Percentiles rank a stretch among this genome's conserved stretches.
phyloP scores from a whole-genome alignment of 1,140 invertebrate genomes.

The Monochamus saltuarius region DNA sequence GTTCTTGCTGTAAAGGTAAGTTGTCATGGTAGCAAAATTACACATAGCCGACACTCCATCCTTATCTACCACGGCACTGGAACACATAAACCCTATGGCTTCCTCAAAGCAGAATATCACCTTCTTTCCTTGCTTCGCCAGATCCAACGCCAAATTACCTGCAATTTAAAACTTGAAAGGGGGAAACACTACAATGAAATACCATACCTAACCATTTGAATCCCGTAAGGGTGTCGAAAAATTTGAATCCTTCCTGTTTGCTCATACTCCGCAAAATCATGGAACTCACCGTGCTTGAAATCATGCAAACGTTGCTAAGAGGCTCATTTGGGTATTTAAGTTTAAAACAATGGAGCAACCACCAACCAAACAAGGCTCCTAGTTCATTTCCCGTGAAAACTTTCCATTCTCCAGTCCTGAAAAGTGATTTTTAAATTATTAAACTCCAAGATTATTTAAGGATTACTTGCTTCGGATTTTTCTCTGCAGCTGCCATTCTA shows the following conservation, averaged over 20 bases:
- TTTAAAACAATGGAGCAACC: conserved; percentile 70
- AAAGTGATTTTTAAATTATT: conserved; percentile 28
- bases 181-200: conserved; percentile 67
- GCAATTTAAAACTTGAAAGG: conserved; percentile 72
- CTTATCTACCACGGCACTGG: conserved; percentile 85
- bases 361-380: conserved; percentile 94
- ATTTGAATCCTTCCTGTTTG: conserved; percentile 78
- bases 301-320: conserved; percentile 69
- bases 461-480: conserved; percentile 54
- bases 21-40: conserved; percentile 66
- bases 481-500: conserved; percentile 89
- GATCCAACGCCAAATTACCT: conserved; percentile 73
- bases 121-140: conserved; percentile 66
- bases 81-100: conserved; percentile 94
- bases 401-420: conserved; percentile 75
- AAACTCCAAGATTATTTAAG: conserved; percentile 18
- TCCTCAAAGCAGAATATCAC: conserved; percentile 95
- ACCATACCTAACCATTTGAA: conserved; percentile 97
- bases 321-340: conserved; percentile 54
- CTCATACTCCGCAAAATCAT: conserved; percentile 90
- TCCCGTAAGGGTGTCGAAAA: conserved; percentile 95
- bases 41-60: conserved; percentile 90
- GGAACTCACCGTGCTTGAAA: conserved; percentile 95
- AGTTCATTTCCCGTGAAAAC: conserved; percentile 96
- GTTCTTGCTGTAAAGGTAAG: conserved; percentile 68